Evolutionary conservation across 2,113 vertebrate species (phyloP), one percentile per base, ranked within the genome.

Genomic region (Forbesichthys papilliferus): DNA sequence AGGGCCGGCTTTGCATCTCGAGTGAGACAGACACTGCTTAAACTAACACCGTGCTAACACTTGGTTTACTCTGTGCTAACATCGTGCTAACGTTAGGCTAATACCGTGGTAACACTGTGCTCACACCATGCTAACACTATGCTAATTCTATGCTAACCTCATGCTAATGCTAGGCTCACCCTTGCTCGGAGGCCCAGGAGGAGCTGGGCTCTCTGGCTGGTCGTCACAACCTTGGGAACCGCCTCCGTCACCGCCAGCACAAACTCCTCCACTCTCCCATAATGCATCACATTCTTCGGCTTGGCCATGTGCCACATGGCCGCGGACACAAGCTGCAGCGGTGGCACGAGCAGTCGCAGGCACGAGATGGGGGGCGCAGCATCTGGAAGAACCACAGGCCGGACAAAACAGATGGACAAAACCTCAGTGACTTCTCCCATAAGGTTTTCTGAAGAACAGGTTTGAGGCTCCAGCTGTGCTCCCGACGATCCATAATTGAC

Each of bases 121-220:
- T 27, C 3, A 11, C 12, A 13, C 3, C 12, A 14, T 9, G 9
- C 87, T 82, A 80, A 95, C 95, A 92, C 91, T 93, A 20, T 20
- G 36, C 36, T 7, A 42, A 42, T 7, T 42, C 1, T 7, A 7
- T 42, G 36, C 7, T 5, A 55, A 42, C 48, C 61, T 51, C 14
- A 47, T 9, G 12, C 5, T 27, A 4, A 11, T 11, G 16, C 3
- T 14, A 14, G 11, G 9, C 87, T 82, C 81, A 95, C 95, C 92
- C 91, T 93, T 0, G 93, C 94, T 79, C 91, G 85, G 0, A 96
- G 87, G 1, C 94, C 94, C 60, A 95, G 82, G 34, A 92, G 86
- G 12, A 96, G 90, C 60, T 94, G 93, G 48, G 88, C 89, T 62
- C 88, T 84, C 79, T 95, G 93, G n/a, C 81, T 91, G 68, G 77